Evolutionary conservation across 2,113 vertebrate species (phyloP).

Genomic region (Nicator chloris): DNA sequence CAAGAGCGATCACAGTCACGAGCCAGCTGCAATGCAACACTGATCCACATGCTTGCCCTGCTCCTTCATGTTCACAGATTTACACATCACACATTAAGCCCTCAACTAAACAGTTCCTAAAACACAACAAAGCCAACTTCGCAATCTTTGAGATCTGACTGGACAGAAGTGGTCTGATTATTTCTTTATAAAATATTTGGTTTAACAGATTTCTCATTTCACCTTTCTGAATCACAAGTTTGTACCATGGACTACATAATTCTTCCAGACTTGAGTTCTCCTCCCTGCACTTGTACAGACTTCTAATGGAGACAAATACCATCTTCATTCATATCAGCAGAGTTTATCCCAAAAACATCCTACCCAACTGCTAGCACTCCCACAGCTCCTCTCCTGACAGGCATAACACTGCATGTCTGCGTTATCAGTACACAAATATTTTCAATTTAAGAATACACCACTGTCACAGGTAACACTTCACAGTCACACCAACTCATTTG

Average conservation of each 20-base stretch:
- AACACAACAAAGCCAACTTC: not conserved
- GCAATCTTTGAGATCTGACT: not conserved
- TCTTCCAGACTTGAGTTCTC: not conserved
- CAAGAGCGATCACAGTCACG: not conserved
- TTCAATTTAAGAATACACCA: not conserved
- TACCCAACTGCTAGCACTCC: not conserved
- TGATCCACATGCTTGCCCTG: not conserved
- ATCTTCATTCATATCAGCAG: not conserved
- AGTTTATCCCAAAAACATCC: not conserved
- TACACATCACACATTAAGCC: not conserved
- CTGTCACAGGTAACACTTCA: not conserved
- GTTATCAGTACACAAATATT: not conserved
- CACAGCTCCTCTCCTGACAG: not conserved
- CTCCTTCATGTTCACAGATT: not conserved
- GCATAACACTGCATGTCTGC: not conserved
- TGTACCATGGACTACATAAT: not conserved
- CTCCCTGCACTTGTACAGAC: not conserved
- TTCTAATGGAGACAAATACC: not conserved
- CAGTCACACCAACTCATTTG: not conserved
- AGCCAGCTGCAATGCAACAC: not conserved
- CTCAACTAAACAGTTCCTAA: not conserved
- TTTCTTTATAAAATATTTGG: not conserved
- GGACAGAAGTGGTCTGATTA: not conserved
- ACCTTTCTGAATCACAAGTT: not conserved
- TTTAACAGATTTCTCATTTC: not conserved